phyloP scores from a whole-genome alignment of 2,797 vertebrate species.

The Sebastes oblongus region DNA sequence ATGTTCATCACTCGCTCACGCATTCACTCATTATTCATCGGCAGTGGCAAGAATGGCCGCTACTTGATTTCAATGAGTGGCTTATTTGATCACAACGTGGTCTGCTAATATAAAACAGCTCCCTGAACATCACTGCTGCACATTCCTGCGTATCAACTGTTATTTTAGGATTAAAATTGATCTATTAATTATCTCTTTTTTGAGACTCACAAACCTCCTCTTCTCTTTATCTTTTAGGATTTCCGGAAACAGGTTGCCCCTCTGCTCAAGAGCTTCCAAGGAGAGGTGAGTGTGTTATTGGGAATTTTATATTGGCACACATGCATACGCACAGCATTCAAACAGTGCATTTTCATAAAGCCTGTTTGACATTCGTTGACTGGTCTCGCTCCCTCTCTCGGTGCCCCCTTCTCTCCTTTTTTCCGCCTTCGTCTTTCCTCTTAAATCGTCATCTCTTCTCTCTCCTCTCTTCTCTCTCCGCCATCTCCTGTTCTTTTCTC shows the following conservation, averaged over 20 bases:
- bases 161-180: conserved; percentile 1
- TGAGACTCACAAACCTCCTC: conserved; percentile 3
- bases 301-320: conserved; percentile 32
- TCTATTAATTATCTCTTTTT: neutral
- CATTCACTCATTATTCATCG: conserved; percentile 53
- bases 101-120: neutral
- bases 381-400: conserved; percentile 17
- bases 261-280: conserved; percentile 98
- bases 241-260: conserved; percentile 98
- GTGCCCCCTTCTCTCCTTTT: conserved; percentile 13
- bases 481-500: conserved; percentile 60
- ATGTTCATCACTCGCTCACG: conserved; percentile 54
- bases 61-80: neutral
- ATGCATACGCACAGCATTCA: conserved; percentile 23
- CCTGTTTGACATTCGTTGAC: conserved; percentile 53
- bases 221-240: conserved; percentile 81
- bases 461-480: conserved; percentile 21
- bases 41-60: conserved; percentile 12
- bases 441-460: conserved; percentile 44
- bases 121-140: neutral
- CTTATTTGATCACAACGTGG: conserved; percentile 17
- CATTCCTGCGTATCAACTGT: neutral
- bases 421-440: conserved; percentile 31
- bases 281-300: conserved; percentile 89
- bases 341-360: conserved; percentile 27